Base-by-base conservation (phyloP, 2,888 invertebrate genomes). In the Ophioninae sp. region DNA sequence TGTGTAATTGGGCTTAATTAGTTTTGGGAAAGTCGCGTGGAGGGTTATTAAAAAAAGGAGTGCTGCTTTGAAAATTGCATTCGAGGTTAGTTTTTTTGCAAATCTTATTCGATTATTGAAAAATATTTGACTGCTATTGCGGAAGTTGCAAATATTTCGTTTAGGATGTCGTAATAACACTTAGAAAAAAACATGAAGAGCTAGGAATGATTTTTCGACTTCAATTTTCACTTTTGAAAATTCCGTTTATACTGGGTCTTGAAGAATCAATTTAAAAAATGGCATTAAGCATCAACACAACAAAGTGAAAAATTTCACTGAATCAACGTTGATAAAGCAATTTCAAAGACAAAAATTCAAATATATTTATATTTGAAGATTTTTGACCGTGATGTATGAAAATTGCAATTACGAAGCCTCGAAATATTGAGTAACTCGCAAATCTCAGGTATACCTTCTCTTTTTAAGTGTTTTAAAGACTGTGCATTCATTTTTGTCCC, bases 271-370 rank as follows among this genome's bases (percentile, higher is more conserved):
- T 8, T 13, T 30, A 65, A 75, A 39, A 20, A 23, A 63, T 10
- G 30, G 30, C 13, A 23, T 30, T 23, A 10, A 63, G 6, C 22
- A 63, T 30, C 17, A 63, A 63, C 23, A 56, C 20, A 20, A 20
- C 59, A 59, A 59, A 8, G 59, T 8, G 13, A 9, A 65, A 17
- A 64, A 56, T 64, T 56, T 5, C 56, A 44, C 37, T 9, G 56
- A 5, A 10, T 44, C 44, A 75, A 75, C 22, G 65, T 56, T 44
- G 37, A 65, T 64, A 65, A 39, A 30, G 9, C 56, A 37, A 58
- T 22, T 37, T 41, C 0, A 56, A 56, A 37, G n/a, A 5, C 0
- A 56, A n/a, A 6, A 51, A 58, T 56, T 56, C 1, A 39, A 64
- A 13, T 59, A 59, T 59, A 37, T 39, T 13, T n/a, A 72, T 13